Base-by-base conservation (phyloP, 2,888 invertebrate genomes). In the Heliconius ismenius region DNA sequence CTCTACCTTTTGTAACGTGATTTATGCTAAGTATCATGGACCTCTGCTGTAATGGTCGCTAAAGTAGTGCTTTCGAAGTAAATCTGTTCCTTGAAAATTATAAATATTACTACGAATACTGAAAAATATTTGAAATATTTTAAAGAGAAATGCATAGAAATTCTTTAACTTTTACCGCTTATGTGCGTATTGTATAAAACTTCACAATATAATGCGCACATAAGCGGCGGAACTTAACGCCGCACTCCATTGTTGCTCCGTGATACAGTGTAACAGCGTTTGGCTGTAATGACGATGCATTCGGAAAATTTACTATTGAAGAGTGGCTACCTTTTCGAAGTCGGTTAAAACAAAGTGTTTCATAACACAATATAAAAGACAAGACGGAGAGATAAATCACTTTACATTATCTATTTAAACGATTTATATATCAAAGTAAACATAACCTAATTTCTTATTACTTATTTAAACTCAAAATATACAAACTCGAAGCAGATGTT, bases 1-100 rank as follows among this genome's bases (percentile, higher is more conserved):
- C n/a, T n/a, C n/a, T n/a, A n/a, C n/a, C n/a, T n/a, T n/a, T 58
- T 70, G 54, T 70, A 32, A 58, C n/a, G 4, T 70, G 54, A 70
- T 70, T 70, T 32, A 70, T 70, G 32, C 21, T 70, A 54, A 70
- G 28, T 70, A 32, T 6, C 54, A 28, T 15, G 28, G 70, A 69
- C 54, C 54, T 58, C n/a, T n/a, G 7, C 13, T 32, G 21, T 70
- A 54, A 58, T 32, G n/a, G n/a, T 58, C 32, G 28, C 54, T 58
- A n/a, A 58, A 70, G 54, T 32, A 58, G n/a, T 28, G 7, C 70
- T 10, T 32, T 69, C n/a, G 28, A 70, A 70, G n/a, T 32, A 54
- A 54, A 58, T 70, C 6, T 13, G 15, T 49, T 13, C 13, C 13
- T 28, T 26, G 1, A 26, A 65, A 13, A 65, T 28, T 21, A 11